Conservation (phyloP, 2,797 vertebrate species). For the Morus bassanus region DNA sequence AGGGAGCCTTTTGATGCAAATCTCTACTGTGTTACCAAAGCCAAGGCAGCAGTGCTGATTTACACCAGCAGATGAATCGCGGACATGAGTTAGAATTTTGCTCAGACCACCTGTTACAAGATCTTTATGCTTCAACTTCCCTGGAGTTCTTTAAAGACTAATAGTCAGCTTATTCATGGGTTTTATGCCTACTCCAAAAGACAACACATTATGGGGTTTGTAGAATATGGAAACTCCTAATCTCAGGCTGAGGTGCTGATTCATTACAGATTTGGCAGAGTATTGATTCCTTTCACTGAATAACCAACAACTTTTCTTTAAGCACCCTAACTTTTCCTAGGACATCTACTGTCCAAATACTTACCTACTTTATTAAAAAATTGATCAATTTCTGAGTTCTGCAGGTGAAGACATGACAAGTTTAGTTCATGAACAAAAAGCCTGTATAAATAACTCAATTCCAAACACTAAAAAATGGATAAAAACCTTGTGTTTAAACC, state of each 20-base stretch:
- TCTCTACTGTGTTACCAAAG: neutral
- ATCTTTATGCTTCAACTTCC: neutral
- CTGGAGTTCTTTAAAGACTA: constrained; percentile 32
- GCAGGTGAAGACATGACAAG: neutral
- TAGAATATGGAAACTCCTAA: neutral
- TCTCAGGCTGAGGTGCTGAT: neutral
- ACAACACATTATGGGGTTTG: neutral
- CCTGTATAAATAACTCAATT: neutral
- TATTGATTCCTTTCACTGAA: neutral
- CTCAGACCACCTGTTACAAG: neutral
- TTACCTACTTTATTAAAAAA: neutral
- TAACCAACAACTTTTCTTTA: neutral
- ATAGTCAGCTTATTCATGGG: neutral
- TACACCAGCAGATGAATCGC: neutral
- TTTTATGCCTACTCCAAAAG: constrained; percentile 1
- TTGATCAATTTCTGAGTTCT: neutral
- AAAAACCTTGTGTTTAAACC: neutral
- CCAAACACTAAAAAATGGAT: neutral
- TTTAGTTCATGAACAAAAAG: neutral
- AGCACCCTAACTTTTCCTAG: neutral
- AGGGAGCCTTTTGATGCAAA: neutral
- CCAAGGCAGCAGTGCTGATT: neutral
- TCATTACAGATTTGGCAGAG: constrained; percentile 5
- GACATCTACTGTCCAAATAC: neutral
- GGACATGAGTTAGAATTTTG: neutral